phyloP scores from a whole-genome alignment of 2,113 vertebrate species.

The Setophaga petechia region DNA sequence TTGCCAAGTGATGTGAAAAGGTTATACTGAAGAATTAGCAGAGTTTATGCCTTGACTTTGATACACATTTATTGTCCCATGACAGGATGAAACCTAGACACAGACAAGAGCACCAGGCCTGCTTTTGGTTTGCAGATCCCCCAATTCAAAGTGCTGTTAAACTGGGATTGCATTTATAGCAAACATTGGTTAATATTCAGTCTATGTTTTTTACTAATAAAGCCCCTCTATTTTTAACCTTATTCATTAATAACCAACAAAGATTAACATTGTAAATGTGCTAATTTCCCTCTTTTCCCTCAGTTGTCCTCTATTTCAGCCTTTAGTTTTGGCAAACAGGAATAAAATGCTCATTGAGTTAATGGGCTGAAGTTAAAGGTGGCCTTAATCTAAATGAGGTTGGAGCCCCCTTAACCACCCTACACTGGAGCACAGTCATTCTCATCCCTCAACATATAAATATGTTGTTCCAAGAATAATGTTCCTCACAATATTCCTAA shows the following conservation, averaged over 20 bases:
- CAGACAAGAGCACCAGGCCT: background rate
- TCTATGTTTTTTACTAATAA: background rate
- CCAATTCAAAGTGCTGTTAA: background rate
- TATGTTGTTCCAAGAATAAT: conserved; percentile 1
- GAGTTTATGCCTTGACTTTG: background rate
- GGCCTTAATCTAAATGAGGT: conserved; percentile 16
- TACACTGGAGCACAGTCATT: background rate
- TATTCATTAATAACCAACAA: background rate
- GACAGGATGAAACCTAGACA: background rate
- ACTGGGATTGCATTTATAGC: background rate
- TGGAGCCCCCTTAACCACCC: background rate
- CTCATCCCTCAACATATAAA: background rate
- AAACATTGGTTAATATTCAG: background rate
- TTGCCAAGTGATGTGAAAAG: background rate
- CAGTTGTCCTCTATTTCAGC: background rate
- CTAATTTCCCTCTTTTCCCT: background rate
- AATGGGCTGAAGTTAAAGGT: conserved; percentile 5
- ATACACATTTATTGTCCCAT: background rate
- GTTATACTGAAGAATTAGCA: background rate
- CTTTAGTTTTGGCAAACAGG: conserved; percentile 15
- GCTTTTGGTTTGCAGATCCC: background rate
- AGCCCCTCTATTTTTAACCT: background rate
- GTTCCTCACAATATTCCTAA: conserved; percentile 32
- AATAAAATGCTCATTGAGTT: background rate
- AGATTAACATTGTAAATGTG: background rate